A percentile compares a stretch with the other conserved stretches of the same genome.
Conservation (phyloP, 2,888 invertebrate species). For the Leistus spinibarbis region DNA sequence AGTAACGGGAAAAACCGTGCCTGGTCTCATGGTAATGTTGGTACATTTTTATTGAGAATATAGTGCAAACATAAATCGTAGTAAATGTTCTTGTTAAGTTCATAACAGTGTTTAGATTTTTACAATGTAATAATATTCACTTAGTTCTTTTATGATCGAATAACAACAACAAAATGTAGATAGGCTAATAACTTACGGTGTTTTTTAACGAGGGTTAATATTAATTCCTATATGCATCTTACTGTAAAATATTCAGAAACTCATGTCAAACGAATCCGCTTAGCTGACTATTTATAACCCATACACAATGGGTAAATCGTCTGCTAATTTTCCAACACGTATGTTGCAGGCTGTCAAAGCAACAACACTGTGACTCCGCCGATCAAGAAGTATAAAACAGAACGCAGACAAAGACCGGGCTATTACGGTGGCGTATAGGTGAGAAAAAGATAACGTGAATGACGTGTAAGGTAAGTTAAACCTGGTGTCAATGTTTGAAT, state of each 20-base stretch:
- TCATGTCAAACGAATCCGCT: slow-evolving; percentile 29
- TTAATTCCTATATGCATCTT: slow-evolving; percentile 11
- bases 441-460: neutral
- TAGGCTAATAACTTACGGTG: slow-evolving; percentile 23
- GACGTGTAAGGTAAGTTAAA: slow-evolving; percentile 1
- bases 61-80: neutral
- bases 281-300: slow-evolving; percentile 34
- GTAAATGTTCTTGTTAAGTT: neutral
- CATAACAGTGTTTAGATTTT: neutral
- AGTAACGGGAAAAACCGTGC: neutral
- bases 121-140: neutral
- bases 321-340: slow-evolving; percentile 36
- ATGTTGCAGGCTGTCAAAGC: slow-evolving; percentile 36
- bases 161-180: neutral
- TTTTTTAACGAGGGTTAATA: slow-evolving; percentile 46
- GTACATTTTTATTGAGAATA: neutral
- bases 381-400: slow-evolving; percentile 6
- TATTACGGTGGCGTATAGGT: neutral
- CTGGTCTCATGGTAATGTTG: too few species aligned
- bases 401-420: slow-evolving; percentile 1
- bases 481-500: slow-evolving; percentile 38
- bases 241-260: slow-evolving; percentile 26
- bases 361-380: slow-evolving; percentile 6
- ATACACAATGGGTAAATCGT: slow-evolving; percentile 34
- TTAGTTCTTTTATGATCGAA: neutral